Evolutionary conservation across 2,797 vertebrate species (phyloP), one percentile per base, ranked within the genome.

Genomic region (Neosilurus hyrtlii): DNA sequence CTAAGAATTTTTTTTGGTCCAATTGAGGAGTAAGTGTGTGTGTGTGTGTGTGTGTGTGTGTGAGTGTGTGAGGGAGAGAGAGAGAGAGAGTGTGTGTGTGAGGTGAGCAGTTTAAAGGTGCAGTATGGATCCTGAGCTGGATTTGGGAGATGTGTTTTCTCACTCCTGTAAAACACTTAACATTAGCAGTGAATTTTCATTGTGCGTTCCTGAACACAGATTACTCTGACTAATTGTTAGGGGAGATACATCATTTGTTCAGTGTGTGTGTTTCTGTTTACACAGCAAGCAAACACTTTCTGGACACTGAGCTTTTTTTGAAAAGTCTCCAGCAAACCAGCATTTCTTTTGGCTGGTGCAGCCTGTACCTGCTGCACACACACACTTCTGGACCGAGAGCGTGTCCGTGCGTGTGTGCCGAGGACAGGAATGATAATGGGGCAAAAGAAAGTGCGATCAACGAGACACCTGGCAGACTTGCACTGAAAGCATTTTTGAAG

Each of bases 341-440:
- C 12, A 57, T 74, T 76, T 43, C 30, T 74, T 5, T 75, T 22
- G 54, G 52, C 26, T 20, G 26, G 5, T 7, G 54, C 72, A 74
- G 72, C 52, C 52, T 74, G 52, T 59, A 35, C 57, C 9, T 22
- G 4, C 54, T 35, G 26, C 49, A 71, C 35, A 49, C 68, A 71
- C 59, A n/a, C 22, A n/a, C 20, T n/a, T 75, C 54, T n/a, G 56
- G 30, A 37, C 73, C 37, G 30, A 0, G 73, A 59, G 73, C 37
- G 56, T 75, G 73, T 59, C 54, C 11, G 4, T n/a, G 73, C 10
- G 30, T 59, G 18, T 56, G 18, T 37, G 56, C 52, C 22, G 52
- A 75, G 18, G 73, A 59, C 54, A 37, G 7, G 73, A 75, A 75
- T 59, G 56, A 75, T 75, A 59, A 59, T 59, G 20, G 20, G 73